A percentile compares a stretch with the other conserved stretches of the same genome.
These are phyloP conservation scores for Cerceris ruficornis DNA, from an alignment of 2,888 invertebrate genomes.

Conservation along the genomic window DNA sequence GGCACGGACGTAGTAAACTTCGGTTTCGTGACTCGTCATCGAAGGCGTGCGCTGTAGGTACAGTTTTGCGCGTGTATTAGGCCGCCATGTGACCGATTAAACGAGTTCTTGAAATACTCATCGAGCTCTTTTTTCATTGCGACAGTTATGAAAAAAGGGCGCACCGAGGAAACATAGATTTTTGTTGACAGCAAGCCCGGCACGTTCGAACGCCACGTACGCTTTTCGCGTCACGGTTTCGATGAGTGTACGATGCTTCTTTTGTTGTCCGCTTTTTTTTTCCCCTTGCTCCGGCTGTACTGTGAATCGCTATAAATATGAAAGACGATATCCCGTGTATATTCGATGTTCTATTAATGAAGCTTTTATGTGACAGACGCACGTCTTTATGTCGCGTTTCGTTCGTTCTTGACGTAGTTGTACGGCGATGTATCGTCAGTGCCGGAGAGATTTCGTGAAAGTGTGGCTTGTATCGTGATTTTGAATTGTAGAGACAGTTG, in stretches of 20 bases:
- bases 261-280: neutral
- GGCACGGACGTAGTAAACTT: conserved; percentile 18
- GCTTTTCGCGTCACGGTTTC: conserved; percentile 8
- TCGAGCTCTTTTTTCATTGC: neutral
- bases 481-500: too few species aligned
- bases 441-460: too few species aligned
- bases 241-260: neutral
- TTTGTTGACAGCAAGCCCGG: neutral
- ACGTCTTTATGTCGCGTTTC: too few species aligned
- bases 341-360: too few species aligned
- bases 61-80: conserved; percentile 31
- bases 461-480: too few species aligned
- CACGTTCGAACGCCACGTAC: neutral
- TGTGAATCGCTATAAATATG: neutral
- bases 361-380: too few species aligned
- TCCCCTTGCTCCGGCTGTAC: neutral
- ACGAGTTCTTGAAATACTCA: conserved; percentile 3
- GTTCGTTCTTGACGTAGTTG: too few species aligned
- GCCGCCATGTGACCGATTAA: conserved; percentile 42
- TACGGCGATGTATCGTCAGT: too few species aligned
- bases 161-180: neutral
- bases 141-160: neutral
- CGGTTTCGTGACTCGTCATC: conserved; percentile 20
- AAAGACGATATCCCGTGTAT: too few species aligned
- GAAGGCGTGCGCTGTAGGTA: conserved; percentile 33